Evolutionary conservation across 2,888 invertebrate species (phyloP), one percentile per base, ranked within the genome.

Genomic region (Agrilus cyanescens): DNA sequence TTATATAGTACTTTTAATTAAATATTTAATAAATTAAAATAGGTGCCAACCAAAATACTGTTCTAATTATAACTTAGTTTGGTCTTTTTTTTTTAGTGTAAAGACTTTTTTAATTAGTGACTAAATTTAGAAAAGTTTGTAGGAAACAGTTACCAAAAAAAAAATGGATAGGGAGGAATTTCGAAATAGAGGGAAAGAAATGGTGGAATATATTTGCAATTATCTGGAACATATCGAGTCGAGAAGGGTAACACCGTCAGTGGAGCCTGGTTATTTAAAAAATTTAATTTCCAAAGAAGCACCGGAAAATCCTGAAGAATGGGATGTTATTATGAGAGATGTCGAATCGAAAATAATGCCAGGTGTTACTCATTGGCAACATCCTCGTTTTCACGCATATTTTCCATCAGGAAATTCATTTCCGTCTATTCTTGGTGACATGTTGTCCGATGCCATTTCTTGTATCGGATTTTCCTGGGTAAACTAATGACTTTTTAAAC

Each of bases 391-490:
- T 69, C 96, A 97, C 66, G 98, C 97, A 0, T 98, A 98, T 66
- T 98, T 98, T 64, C 97, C 98, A 4, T 82, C 96, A 12, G 97
- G 96, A n/a, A 96, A 96, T 69, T 91, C 87, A 0, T 98, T 82
- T 66, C 96, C 97, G 1, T 94, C 96, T 5, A 94, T 98, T 49
- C 72, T 98, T 36, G 98, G 91, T 4, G 96, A 97, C 60, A 94
- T 98, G 93, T 71, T 98, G 44, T 85, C 90, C 4, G 90, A 89
- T 61, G 94, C 93, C 25, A 86, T 98, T 45, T 96, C 95, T 31
- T 94, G 93, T 66, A 87, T 97, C 54, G 97, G 98, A 58, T 98
- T 98, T 69, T 95, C 96, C 33, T 98, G 97, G 97, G 93, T 91
- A 55, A 57, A 53, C 53, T n/a, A 30, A 13, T 33, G 4, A 13